Conservation (phyloP, 2,888 invertebrate genomes). For the Drosophila aldrichi region DNA sequence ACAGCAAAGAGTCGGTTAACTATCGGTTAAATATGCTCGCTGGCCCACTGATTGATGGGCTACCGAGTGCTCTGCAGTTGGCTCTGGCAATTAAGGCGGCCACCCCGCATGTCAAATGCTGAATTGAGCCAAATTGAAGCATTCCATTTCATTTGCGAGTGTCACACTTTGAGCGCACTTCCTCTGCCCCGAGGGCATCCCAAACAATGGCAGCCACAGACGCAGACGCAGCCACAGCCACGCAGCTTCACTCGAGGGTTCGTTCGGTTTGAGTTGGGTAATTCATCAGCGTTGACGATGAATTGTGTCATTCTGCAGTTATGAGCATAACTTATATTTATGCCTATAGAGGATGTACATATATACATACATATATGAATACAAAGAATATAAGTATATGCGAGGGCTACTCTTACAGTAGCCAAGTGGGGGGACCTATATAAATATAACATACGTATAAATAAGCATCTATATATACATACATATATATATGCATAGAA, state of each 20-base stretch:
- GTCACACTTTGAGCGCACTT: slow-evolving; percentile 77
- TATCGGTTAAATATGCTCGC: slow-evolving; percentile 23
- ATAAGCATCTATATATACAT: not conserved
- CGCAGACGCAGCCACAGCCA: slow-evolving; percentile 1
- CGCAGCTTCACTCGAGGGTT: slow-evolving; percentile 23
- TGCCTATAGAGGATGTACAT: not conserved
- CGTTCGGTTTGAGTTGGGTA: slow-evolving; percentile 55
- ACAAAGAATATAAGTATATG: not conserved
- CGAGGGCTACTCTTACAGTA: not conserved
- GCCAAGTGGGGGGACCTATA: not conserved
- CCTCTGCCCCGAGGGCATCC: slow-evolving; percentile 58
- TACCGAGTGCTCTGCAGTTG: slow-evolving; percentile 26
- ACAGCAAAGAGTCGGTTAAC: slow-evolving; percentile 9
- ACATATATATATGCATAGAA: not conserved
- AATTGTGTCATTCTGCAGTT: slow-evolving; percentile 70
- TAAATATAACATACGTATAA: not conserved
- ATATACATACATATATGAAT: not conserved
- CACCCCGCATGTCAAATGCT: slow-evolving; percentile 77
- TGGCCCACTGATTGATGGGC: slow-evolving; percentile 38
- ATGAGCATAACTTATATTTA: slow-evolving; percentile 34
- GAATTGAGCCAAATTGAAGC: slow-evolving; percentile 79
- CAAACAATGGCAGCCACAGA: slow-evolving; percentile 21
- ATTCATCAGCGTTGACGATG: slow-evolving; percentile 70
- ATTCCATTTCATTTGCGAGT: slow-evolving; percentile 77
- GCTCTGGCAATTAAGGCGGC: slow-evolving; percentile 69